These are phyloP conservation scores for Ctenopoma multispine DNA, from an alignment of 2,797 vertebrate species.

Conservation along the genomic window DNA sequence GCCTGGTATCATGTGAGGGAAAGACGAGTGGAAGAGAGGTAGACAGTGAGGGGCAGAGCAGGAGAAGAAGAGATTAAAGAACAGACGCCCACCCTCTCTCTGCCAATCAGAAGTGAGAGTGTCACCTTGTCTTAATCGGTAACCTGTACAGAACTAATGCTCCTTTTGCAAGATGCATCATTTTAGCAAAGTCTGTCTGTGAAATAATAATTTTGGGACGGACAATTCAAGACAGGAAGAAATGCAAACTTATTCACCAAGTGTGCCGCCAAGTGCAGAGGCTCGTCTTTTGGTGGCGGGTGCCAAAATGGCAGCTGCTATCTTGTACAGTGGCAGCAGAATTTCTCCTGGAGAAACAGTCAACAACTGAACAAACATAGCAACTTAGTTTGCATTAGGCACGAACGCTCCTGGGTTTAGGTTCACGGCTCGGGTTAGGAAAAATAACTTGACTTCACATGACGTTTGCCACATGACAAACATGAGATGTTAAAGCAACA, in stretches of 20 bases:
- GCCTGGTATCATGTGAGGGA: constrained; percentile 48
- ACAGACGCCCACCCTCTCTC: background rate
- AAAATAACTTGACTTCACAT: no score
- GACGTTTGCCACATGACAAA: no score
- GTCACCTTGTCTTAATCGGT: constrained; percentile 16
- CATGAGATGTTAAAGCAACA: no score
- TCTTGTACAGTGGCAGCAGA: no score
- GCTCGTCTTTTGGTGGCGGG: no score
- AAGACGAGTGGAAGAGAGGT: constrained; percentile 23
- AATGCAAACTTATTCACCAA: accelerated
- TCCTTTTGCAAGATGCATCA: background rate
- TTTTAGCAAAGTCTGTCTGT: background rate
- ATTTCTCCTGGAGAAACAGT: no score
- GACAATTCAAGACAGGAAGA: background rate
- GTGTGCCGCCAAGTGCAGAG: no score
- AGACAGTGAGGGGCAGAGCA: constrained; percentile 1
- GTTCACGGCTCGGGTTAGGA: no score
- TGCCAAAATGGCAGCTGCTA: no score
- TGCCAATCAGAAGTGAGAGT: constrained; percentile 9
- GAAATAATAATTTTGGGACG: background rate
- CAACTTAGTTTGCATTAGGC: no score
- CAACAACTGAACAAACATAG: no score
- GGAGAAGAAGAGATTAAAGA: constrained; percentile 19
- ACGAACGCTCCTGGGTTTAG: no score
- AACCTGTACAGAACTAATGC: background rate